Evolutionary conservation across 2,113 vertebrate genomes (phyloP).

Genomic region (Panurus biarmicus): DNA sequence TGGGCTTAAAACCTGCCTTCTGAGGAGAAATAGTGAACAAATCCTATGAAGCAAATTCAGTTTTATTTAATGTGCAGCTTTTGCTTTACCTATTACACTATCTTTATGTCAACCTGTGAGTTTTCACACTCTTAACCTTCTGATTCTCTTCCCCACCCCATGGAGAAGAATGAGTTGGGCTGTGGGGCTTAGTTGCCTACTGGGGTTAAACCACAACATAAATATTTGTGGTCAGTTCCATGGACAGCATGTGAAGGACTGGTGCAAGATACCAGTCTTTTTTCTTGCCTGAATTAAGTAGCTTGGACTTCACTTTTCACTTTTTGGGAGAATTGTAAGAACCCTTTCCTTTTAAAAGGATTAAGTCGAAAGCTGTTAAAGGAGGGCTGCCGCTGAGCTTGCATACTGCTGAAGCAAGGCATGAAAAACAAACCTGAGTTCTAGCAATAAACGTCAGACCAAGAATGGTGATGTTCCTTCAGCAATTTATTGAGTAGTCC

Average conservation of each 20-base stretch:
- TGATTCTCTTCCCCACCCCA: not conserved
- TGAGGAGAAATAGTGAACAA: not conserved
- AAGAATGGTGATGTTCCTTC: not conserved
- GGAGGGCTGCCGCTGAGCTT: not conserved
- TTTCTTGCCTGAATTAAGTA: not conserved
- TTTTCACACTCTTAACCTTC: not conserved
- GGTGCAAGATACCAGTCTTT: not conserved
- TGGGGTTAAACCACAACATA: not conserved
- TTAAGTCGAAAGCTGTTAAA: not conserved
- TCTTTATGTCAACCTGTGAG: not conserved
- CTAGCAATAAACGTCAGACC: not conserved
- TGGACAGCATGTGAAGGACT: not conserved
- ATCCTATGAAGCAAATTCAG: not conserved
- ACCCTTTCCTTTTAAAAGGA: not conserved
- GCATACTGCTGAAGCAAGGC: not conserved
- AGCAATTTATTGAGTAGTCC: not conserved
- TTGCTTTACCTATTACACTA: not conserved
- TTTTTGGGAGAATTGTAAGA: not conserved
- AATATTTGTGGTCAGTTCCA: not conserved
- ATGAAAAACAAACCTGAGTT: not conserved
- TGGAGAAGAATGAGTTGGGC: rapidly evolving
- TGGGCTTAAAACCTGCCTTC: not conserved
- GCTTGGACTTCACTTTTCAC: not conserved
- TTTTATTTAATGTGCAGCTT: not conserved
- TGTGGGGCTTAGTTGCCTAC: not conserved